phyloP scores from a whole-genome alignment of 2,888 invertebrate genomes.

The Rhyacophila evoluta region DNA sequence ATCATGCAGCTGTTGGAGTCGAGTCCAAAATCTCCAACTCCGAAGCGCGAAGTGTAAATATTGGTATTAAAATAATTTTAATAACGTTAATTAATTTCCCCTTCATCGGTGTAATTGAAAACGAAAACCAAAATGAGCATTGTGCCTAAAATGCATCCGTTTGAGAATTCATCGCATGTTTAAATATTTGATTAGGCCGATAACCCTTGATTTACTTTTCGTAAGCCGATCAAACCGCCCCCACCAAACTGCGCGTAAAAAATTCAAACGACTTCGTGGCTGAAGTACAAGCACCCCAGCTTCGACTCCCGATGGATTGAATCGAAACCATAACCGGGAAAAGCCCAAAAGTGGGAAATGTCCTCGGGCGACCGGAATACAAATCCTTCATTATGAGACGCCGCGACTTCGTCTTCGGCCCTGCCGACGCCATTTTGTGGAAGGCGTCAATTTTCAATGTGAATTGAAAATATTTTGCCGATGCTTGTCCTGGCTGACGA shows the following conservation, averaged over 20 bases:
- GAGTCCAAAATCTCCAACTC: too few species aligned
- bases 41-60: too few species aligned
- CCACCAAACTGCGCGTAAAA: constrained; percentile 13
- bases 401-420: not conserved
- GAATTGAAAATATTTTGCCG: not conserved
- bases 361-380: constrained; percentile 18
- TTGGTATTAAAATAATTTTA: too few species aligned
- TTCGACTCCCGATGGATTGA: not conserved
- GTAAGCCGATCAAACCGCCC: not conserved
- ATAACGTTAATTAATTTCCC: too few species aligned
- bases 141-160: too few species aligned
- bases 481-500: not conserved
- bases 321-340: constrained; percentile 13
- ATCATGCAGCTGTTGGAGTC: too few species aligned
- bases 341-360: constrained; percentile 19
- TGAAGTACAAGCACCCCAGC: not conserved
- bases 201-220: not conserved
- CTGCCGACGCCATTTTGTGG: not conserved
- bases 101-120: too few species aligned
- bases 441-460: not conserved
- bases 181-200: not conserved
- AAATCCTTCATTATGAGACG: constrained; percentile 1
- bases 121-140: too few species aligned
- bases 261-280: not conserved
- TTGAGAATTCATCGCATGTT: too few species aligned